phyloP scores from a whole-genome alignment of 2,888 invertebrate genomes.

The Linhomoeus sp. region DNA sequence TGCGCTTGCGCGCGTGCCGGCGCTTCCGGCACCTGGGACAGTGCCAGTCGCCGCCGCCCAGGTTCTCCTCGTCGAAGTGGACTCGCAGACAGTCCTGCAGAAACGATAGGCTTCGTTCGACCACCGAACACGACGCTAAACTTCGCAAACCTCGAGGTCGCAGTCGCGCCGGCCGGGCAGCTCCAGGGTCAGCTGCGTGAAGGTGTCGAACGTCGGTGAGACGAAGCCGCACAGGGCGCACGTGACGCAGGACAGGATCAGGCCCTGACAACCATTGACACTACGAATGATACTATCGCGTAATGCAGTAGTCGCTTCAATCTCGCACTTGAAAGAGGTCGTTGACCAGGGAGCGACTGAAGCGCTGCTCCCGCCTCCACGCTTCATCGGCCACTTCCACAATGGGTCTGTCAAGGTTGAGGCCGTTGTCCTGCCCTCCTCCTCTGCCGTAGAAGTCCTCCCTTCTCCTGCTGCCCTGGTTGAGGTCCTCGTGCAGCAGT shows the following conservation, averaged over 20 bases:
- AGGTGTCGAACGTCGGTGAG: neutral
- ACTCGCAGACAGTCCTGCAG: neutral
- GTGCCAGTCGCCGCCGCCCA: neutral
- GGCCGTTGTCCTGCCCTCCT: too few species aligned
- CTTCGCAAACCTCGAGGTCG: neutral
- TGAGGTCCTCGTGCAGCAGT: too few species aligned
- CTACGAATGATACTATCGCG: too few species aligned
- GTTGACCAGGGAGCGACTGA: too few species aligned
- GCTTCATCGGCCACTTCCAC: too few species aligned
- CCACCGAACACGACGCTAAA: neutral
- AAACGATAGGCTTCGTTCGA: neutral
- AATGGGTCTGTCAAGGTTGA: too few species aligned
- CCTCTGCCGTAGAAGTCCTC: too few species aligned
- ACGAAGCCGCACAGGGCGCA: neutral
- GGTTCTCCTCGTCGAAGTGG: neutral
- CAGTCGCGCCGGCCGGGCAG: neutral
- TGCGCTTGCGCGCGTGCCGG: neutral
- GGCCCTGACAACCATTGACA: neutral
- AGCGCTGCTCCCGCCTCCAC: too few species aligned
- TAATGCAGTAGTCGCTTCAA: too few species aligned
- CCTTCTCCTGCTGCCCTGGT: too few species aligned
- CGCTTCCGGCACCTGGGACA: neutral
- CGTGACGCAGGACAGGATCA: slow-evolving; percentile 7
- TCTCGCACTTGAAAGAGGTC: too few species aligned
- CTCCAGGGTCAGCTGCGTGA: neutral